These are phyloP conservation scores for Proterorhinus semilunaris DNA, from an alignment of 2,113 vertebrate species.

Conservation along the genomic window DNA sequence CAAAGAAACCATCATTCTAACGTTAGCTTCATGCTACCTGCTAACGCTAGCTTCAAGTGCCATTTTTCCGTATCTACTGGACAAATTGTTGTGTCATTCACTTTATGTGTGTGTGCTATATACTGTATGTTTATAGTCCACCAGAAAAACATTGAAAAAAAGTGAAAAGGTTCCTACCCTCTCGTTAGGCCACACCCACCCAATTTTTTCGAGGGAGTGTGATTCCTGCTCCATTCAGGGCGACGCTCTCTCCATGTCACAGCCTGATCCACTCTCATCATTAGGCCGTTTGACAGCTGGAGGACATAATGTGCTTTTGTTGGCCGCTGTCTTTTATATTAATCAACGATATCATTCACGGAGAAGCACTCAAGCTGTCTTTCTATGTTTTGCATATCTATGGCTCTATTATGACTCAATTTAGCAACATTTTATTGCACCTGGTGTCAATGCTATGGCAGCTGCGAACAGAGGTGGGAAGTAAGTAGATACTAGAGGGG, in stretches of 20 bases:
- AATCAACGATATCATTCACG: constrained; percentile 31
- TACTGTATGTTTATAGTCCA: too few relatives aligned
- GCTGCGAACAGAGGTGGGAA: constrained; percentile 15
- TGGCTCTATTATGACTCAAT: constrained; percentile 34
- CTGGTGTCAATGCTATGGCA: constrained; percentile 24
- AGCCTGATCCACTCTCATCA: constrained; percentile 11
- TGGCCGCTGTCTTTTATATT: constrained; percentile 29
- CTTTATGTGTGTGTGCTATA: too few relatives aligned
- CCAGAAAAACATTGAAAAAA: too few relatives aligned
- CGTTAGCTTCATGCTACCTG: too few relatives aligned
- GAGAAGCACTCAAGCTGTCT: constrained; percentile 25
- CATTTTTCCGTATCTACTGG: too few relatives aligned
- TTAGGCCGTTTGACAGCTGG: constrained; percentile 46
- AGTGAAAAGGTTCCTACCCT: too few relatives aligned
- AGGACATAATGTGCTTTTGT: constrained; percentile 28
- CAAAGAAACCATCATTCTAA: too few relatives aligned
- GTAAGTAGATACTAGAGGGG: background rate
- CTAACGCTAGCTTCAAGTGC: too few relatives aligned
- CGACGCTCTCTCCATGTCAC: constrained; percentile 3
- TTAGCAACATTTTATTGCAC: constrained; percentile 15
- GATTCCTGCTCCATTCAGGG: constrained; percentile 5
- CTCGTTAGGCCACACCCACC: too few relatives aligned
- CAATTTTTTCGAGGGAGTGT: background rate
- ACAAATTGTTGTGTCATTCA: too few relatives aligned
- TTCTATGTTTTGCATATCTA: constrained; percentile 31